phyloP scores from a whole-genome alignment of 2,888 invertebrate genomes.

The Neoascia interrupta region DNA sequence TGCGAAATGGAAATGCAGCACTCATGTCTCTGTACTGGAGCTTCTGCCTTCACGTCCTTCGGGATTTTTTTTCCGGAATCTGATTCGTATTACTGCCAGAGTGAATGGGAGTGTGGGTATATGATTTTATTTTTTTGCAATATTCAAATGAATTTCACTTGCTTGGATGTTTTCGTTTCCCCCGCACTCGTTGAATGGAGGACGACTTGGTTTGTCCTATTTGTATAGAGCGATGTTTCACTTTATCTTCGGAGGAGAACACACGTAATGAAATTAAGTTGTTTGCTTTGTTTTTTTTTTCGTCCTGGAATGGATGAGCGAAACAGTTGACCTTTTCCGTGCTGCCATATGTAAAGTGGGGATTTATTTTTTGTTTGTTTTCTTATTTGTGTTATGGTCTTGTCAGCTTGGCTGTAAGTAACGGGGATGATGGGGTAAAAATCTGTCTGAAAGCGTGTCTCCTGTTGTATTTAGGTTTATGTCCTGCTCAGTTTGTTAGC shows the following conservation, averaged over 20 bases:
- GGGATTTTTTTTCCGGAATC: slow-evolving; percentile 45
- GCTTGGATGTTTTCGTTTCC: slow-evolving; percentile 35
- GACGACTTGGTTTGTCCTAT: slow-evolving; percentile 49
- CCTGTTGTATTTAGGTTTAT: slow-evolving; percentile 23
- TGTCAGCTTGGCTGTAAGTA: slow-evolving; percentile 8
- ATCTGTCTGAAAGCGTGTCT: slow-evolving; percentile 6
- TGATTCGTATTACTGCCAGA: slow-evolving; percentile 48
- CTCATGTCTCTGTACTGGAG: slow-evolving; percentile 20
- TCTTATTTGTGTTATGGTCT: slow-evolving; percentile 30
- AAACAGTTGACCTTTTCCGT: slow-evolving; percentile 54
- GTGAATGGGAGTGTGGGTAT: slow-evolving; percentile 32
- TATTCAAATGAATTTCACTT: slow-evolving; percentile 65
- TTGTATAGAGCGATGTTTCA: slow-evolving; percentile 53
- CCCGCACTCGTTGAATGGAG: slow-evolving; percentile 8
- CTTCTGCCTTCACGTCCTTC: slow-evolving; percentile 44
- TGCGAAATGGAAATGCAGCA: slow-evolving; percentile 3
- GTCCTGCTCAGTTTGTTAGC: slow-evolving; percentile 16
- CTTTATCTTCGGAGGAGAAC: slow-evolving; percentile 63
- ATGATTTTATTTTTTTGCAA: slow-evolving; percentile 39
- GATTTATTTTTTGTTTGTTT: slow-evolving; percentile 27
- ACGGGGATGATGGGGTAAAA: neutral
- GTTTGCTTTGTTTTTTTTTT: slow-evolving; percentile 47
- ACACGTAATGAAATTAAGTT: slow-evolving; percentile 67
- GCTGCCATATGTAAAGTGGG: slow-evolving; percentile 1
- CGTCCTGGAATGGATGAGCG: slow-evolving; percentile 16